Conservation (phyloP, 2,113 vertebrate species). For the Leptodactylus fuscus region DNA sequence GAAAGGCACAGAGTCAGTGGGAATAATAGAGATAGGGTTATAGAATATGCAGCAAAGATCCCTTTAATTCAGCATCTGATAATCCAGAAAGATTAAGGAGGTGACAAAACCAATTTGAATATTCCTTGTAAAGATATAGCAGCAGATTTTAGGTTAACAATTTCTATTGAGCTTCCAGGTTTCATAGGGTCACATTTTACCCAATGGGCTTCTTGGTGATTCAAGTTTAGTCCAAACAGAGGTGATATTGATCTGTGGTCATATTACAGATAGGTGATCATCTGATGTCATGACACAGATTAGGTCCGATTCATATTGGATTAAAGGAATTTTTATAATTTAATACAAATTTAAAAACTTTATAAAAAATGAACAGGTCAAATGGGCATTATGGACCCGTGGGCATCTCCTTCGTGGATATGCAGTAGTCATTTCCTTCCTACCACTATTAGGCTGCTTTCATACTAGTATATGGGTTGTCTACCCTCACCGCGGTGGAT, state of each 20-base stretch:
- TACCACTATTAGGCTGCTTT: no score
- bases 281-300: no score
- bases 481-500: no score
- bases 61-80: neutral
- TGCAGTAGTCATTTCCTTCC: no score
- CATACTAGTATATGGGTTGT: no score
- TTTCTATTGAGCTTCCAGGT: no score
- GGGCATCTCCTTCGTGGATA: no score
- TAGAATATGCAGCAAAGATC: constrained; percentile 8
- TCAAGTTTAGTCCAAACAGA: neutral
- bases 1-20: constrained; percentile 20
- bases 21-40: neutral
- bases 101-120: neutral
- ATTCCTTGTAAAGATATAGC: neutral
- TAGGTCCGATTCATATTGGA: neutral
- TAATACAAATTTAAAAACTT: no score
- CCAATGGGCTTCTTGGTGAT: neutral
- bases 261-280: neutral
- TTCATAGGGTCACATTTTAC: no score
- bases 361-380: no score
- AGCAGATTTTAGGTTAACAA: neutral
- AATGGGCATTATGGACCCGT: no score
- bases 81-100: neutral
- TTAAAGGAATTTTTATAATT: neutral
- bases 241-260: neutral